A percentile compares a stretch with the other conserved stretches of the same genome.
Evolutionary conservation across 2,888 invertebrate genomes (phyloP).

Genomic region (Stomorhina lunata): DNA sequence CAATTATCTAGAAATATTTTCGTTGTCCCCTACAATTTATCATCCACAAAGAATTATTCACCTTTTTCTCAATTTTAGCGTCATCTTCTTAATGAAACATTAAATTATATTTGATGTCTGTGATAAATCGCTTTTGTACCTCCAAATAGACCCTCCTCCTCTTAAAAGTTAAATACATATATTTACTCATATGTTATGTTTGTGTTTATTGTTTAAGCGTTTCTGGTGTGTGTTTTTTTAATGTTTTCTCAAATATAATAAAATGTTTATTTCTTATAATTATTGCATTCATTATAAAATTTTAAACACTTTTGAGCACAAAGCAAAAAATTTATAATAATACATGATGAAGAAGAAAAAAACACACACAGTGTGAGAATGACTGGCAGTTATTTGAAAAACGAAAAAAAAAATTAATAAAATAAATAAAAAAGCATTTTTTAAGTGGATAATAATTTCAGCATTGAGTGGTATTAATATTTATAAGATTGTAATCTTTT

Average conservation of each 20-base stretch:
- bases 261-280: not conserved
- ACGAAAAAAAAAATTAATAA: not conserved
- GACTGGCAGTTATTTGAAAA: not conserved
- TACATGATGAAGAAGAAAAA: too few relatives aligned
- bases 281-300: not conserved
- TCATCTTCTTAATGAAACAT: conserved; percentile 1
- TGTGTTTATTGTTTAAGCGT: not conserved
- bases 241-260: not conserved
- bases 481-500: too few relatives aligned
- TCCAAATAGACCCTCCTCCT: too few relatives aligned
- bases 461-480: too few relatives aligned
- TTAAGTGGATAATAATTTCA: too few relatives aligned
- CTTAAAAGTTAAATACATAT: not conserved
- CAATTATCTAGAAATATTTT: too few relatives aligned
- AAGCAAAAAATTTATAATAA: not conserved
- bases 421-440: too few relatives aligned
- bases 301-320: not conserved
- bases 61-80: not conserved
- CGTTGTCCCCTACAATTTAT: not conserved
- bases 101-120: conserved; percentile 27
- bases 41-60: not conserved
- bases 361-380: not conserved
- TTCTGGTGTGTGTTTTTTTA: not conserved
- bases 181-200: not conserved
- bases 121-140: conserved; percentile 4